A percentile compares a stretch with the other conserved stretches of the same genome.
Evolutionary conservation across 2,113 vertebrate species (phyloP).

Genomic region (Brachypodius melanocephalos): DNA sequence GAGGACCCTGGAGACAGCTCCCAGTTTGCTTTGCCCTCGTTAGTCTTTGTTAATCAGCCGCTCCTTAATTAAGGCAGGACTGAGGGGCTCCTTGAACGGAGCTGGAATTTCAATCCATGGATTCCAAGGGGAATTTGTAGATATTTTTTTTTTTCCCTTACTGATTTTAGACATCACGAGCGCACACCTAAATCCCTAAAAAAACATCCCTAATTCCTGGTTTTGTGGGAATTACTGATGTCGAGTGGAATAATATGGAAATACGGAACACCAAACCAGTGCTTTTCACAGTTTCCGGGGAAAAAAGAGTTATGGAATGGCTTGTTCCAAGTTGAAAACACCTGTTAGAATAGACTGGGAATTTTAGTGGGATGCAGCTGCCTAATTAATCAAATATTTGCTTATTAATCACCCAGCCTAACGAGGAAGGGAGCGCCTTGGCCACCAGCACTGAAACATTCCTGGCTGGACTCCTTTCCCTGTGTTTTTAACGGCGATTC

Average conservation of each 20-base stretch:
- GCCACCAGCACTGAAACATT: neutral
- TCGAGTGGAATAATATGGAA: neutral
- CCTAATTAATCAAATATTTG: neutral
- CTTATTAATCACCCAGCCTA: neutral
- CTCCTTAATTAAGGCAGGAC: neutral
- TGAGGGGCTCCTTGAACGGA: neutral
- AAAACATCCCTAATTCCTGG: neutral
- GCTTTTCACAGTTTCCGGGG: neutral
- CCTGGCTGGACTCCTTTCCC: rapidly evolving
- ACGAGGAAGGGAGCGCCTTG: rapidly evolving
- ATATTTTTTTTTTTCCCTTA: neutral
- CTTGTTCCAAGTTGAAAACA: neutral
- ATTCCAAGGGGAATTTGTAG: neutral
- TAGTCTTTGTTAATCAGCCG: neutral
- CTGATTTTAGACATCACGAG: neutral
- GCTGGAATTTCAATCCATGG: neutral
- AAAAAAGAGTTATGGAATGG: neutral
- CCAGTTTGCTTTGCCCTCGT: neutral
- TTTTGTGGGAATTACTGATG: neutral
- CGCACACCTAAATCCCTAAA: neutral
- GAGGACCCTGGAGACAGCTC: neutral
- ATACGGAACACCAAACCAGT: neutral
- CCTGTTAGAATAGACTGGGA: neutral
- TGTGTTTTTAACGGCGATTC: rapidly evolving
- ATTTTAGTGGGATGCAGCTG: neutral